Percentiles rank a stretch among this genome's conserved stretches.
Conservation (phyloP, 2,797 vertebrate genomes). For the Diglossa cyanea region DNA sequence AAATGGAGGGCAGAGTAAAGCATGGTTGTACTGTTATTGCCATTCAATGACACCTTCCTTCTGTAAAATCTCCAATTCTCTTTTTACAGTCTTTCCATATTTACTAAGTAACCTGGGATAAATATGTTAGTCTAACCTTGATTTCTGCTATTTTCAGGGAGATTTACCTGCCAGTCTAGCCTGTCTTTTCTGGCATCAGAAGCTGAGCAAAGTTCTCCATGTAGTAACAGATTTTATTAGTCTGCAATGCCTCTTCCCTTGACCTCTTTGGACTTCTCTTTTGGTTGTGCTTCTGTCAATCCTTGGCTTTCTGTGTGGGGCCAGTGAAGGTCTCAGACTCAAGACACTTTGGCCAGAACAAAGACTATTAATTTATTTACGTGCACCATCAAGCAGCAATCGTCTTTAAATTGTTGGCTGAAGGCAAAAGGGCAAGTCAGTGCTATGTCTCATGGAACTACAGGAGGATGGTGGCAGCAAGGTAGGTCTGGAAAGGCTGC, state of each 20-base stretch:
- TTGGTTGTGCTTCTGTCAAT: background rate
- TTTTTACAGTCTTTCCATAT: background rate
- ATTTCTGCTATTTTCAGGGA: background rate
- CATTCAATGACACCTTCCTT: background rate
- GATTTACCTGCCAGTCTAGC: conserved; percentile 22
- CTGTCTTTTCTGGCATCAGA: background rate
- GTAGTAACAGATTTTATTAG: conserved; percentile 2
- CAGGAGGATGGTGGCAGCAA: background rate
- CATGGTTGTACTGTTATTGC: background rate
- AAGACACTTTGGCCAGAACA: background rate
- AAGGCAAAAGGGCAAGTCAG: background rate
- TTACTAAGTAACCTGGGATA: background rate
- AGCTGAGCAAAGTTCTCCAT: background rate
- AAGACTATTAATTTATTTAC: background rate
- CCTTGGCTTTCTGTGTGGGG: background rate
- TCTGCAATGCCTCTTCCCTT: background rate
- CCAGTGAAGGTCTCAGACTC: background rate
- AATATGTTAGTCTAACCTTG: background rate
- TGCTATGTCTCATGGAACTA: background rate
- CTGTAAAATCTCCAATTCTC: background rate
- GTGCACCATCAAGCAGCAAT: background rate
- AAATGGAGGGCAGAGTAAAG: background rate
- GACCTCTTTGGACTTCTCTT: conserved; percentile 9
- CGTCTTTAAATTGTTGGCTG: background rate
- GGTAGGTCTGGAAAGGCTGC: background rate